A percentile compares a stretch with the other conserved stretches of the same genome.
phyloP scores from a whole-genome alignment of 1,140 invertebrate genomes.

The Lamellibrachia luymesi region DNA sequence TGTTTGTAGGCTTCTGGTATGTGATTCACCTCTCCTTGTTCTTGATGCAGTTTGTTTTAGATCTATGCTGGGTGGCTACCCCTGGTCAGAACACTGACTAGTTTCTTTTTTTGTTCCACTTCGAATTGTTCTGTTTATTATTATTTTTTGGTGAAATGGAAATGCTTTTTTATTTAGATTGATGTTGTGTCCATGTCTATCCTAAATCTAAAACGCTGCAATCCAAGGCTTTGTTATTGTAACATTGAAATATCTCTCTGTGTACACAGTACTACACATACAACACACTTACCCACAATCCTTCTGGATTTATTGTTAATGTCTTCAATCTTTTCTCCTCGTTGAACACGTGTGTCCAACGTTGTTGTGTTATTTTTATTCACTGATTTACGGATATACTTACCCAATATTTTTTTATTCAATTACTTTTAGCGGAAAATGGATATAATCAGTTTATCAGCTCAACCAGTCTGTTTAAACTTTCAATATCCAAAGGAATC shows the following conservation, averaged over 20 bases:
- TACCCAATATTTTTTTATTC: not conserved
- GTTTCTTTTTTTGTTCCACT: not conserved
- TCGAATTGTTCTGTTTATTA: not conserved
- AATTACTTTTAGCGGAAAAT: not conserved
- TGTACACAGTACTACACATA: no score
- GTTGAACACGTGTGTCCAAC: not conserved
- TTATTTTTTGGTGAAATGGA: not conserved
- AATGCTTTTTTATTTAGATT: not conserved
- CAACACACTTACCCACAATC: not conserved
- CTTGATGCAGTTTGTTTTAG: not conserved
- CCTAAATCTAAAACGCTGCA: not conserved
- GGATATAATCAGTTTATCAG: not conserved
- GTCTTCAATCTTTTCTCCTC: not conserved
- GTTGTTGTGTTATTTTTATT: not conserved
- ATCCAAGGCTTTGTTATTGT: not conserved
- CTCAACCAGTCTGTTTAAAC: not conserved
- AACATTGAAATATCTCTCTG: not conserved
- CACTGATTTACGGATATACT: not conserved
- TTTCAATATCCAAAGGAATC: not conserved
- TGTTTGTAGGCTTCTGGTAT: not conserved
- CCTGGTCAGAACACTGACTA: not conserved
- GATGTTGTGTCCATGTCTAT: not conserved
- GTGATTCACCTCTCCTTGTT: not conserved
- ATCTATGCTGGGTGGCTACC: not conserved
- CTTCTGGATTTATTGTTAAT: not conserved